These are phyloP conservation scores for Himalopsyche japonica DNA, from an alignment of 2,888 invertebrate species.

Conservation along the genomic window DNA sequence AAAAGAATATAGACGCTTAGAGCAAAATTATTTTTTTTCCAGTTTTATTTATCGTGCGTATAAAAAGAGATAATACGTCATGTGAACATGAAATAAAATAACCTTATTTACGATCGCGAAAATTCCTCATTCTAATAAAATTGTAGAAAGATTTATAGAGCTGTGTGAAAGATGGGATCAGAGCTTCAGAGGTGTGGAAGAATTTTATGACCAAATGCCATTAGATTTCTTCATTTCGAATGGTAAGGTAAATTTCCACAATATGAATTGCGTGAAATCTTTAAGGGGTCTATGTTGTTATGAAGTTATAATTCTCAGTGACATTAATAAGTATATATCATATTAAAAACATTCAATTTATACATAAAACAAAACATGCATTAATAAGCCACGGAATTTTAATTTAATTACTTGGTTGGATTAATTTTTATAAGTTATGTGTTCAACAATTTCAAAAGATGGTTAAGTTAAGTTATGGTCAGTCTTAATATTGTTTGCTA, in stretches of 20 bases:
- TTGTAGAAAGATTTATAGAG: conserved; percentile 26
- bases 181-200: conserved; percentile 14
- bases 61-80: conserved; percentile 1
- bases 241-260: background rate
- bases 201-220: conserved; percentile 21
- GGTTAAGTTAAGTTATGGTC: too few species aligned
- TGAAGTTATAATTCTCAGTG: too few species aligned
- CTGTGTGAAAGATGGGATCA: background rate
- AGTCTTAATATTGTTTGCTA: too few species aligned
- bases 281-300: background rate
- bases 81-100: conserved; percentile 8
- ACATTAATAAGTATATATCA: too few species aligned
- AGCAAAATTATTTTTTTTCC: background rate
- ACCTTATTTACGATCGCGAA: conserved; percentile 24
- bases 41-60: background rate
- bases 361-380: too few species aligned
- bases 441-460: too few species aligned
- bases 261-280: background rate
- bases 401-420: too few species aligned
- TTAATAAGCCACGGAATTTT: too few species aligned
- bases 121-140: conserved; percentile 21
- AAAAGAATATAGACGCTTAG: background rate
- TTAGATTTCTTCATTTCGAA: conserved; percentile 16
- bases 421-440: too few species aligned
- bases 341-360: too few species aligned